Base-by-base conservation (phyloP, 1,140 invertebrate species). In the Drosophila nannoptera region DNA sequence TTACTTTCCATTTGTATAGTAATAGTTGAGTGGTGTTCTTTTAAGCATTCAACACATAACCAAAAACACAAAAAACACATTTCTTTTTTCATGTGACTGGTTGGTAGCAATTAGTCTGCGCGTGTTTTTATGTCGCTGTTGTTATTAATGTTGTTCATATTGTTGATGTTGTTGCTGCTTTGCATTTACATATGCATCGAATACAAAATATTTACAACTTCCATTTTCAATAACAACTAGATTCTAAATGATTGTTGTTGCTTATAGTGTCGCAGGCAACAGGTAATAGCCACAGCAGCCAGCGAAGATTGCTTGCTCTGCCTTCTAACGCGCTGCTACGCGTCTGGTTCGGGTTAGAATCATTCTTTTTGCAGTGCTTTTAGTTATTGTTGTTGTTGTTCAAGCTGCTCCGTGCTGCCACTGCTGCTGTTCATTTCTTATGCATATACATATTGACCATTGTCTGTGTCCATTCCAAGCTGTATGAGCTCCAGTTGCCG, bases 31-130 rank as follows among this genome's bases (percentile, higher is more conserved):
- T 63, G 64, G 50, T 63, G 64, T 55, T 16, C 7, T 65, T 76
- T 83, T 64, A 66, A 60, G 77, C 69, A 83, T 64, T 54, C 61
- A 80, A 84, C 81, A 80, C 49, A 75, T n/a, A n/a, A n/a, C 60
- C 80, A 86, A 73, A 86, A 80, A 77, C 75, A 86, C 73, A 86
- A 73, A 77, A 62, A 66, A 86, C 66, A 80, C 66, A 77, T 22
- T 22, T 22, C 40, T 35, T 42, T 58, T 66, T 71, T 73, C 50
- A 73, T 75, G 65, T 76, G 61, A 36, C 50, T 65, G 64, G 54
- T 54, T 65, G 64, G 48, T 69, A 73, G 71, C 74, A 68, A 83
- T 73, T 52, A 61, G 31, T 61, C 59, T 40, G 58, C 75, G 40
- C 42, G 67, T 69, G 54, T 75, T 74, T 73, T 50, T 22, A 22